A percentile compares a stretch with the other conserved stretches of the same genome.
Evolutionary conservation across 2,797 vertebrate genomes (phyloP).

Genomic region (Strix occidentalis): DNA sequence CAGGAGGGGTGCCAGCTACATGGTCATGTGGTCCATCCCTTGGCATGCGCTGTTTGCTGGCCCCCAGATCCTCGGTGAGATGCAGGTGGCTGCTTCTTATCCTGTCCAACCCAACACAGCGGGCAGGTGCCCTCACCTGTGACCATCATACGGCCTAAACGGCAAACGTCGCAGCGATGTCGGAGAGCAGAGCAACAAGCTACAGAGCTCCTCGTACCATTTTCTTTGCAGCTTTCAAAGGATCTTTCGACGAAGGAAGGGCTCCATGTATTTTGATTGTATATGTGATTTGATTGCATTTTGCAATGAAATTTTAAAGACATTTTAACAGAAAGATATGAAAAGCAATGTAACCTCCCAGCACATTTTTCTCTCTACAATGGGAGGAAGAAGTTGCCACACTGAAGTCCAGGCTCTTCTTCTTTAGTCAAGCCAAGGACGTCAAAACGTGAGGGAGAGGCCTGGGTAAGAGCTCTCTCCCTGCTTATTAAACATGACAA

Average conservation of each 20-base stretch:
- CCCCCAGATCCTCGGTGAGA: neutral
- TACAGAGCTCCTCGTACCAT: neutral
- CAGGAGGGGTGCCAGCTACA: neutral
- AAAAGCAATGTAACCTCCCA: neutral
- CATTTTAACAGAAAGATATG: neutral
- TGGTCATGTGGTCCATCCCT: neutral
- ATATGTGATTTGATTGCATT: neutral
- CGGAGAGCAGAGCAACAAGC: neutral
- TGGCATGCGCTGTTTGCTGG: rapidly evolving
- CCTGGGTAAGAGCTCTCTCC: neutral
- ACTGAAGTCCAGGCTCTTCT: neutral
- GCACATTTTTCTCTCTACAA: neutral
- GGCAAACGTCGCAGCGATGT: neutral
- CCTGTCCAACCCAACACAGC: neutral
- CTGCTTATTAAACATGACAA: neutral
- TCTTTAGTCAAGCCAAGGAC: neutral
- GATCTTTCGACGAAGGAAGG: neutral
- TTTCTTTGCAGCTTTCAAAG: neutral
- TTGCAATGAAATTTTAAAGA: neutral
- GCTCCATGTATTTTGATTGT: neutral
- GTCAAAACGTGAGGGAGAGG: neutral
- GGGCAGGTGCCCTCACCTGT: neutral
- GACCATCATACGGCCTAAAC: neutral
- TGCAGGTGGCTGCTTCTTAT: neutral
- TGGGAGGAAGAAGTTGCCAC: neutral